Base-by-base conservation (phyloP, 2,113 vertebrate genomes). In the Silurus meridionalis region DNA sequence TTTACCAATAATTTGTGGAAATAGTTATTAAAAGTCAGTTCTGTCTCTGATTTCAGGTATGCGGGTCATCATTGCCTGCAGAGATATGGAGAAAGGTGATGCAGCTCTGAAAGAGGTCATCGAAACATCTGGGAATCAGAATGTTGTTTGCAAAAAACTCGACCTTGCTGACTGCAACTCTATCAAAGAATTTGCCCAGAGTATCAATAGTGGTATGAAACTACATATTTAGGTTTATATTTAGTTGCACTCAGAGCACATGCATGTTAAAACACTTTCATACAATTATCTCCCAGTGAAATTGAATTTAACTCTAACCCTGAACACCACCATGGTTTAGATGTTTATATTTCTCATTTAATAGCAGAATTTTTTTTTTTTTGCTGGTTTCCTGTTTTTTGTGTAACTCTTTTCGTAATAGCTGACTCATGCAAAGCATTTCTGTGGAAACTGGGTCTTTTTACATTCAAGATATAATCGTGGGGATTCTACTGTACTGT, bases 131-230 rank as follows among this genome's bases (percentile, higher is more conserved):
- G 92, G 89, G 89, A 95, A 78, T 60, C 52, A 93, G 69, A 89
- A 93, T 17, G 84, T 96, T 0, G 1, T 91, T 0, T 92, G 86
- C 84, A 93, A 91, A 88, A 95, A 91, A 78, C 93, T 96, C 0
- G 95, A 96, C 91, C 86, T 96, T 66, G 83, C 94, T 5, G 94
- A 95, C 60, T 92, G 57, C 86, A 95, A 91, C 79, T 96, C 95
- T 0, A 95, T 96, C 8, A 91, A 86, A 75, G 94, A 94, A 77
- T 96, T 95, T 64, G 94, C 95, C 2, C 93, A 95, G 88, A 87
- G 87, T 67, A 83, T 96, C 86, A 95, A 95, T 74, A 90, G 88
- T 89, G 94, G 95, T 95, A 77, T 80, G 82, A 83, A 61, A 55
- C 4, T 28, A 37, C 0, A 63, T n/a, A 3, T 64, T 60, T n/a